phyloP scores from a whole-genome alignment of 1,140 invertebrate genomes.

The Platyura marginata region DNA sequence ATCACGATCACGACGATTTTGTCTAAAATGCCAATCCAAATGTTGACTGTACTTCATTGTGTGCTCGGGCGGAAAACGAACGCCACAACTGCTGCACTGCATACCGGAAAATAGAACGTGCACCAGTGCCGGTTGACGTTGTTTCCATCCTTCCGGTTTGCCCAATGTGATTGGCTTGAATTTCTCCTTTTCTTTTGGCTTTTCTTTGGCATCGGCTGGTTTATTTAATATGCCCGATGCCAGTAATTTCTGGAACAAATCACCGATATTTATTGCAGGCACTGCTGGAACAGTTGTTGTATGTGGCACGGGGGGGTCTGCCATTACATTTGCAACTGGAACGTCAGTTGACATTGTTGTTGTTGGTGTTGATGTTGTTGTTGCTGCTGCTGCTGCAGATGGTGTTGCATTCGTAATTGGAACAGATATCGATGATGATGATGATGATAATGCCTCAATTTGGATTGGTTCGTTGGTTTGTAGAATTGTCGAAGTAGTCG shows the following conservation, averaged over 20 bases:
- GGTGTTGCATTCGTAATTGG: slow-evolving; percentile 3
- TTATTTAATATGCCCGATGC: slow-evolving; percentile 60
- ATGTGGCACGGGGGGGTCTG: slow-evolving; percentile 10
- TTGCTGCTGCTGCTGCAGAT: neutral
- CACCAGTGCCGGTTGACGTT: slow-evolving; percentile 46
- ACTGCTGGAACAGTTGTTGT: slow-evolving; percentile 13
- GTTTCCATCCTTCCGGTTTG: slow-evolving; percentile 56
- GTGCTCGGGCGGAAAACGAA: slow-evolving; percentile 71
- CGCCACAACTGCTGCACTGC: slow-evolving; percentile 87
- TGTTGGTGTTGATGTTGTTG: slow-evolving; percentile 6
- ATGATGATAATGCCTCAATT: slow-evolving; percentile 5
- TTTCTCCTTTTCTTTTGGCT: slow-evolving; percentile 12
- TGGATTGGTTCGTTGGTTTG: no score
- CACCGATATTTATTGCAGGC: slow-evolving; percentile 46
- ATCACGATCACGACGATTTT: slow-evolving; percentile 75
- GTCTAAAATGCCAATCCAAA: slow-evolving; percentile 93
- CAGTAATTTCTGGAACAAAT: slow-evolving; percentile 66
- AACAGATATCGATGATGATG: no score
- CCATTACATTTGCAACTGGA: slow-evolving; percentile 1
- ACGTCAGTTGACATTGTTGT: slow-evolving; percentile 8
- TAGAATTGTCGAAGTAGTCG: neutral
- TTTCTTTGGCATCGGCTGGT: slow-evolving; percentile 6
- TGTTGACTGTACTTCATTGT: slow-evolving; percentile 81
- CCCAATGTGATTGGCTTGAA: slow-evolving; percentile 39
- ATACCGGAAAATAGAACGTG: slow-evolving; percentile 62